Evolutionary conservation across 2,888 invertebrate genomes (phyloP).

Genomic region (Limnephilus lunatus): DNA sequence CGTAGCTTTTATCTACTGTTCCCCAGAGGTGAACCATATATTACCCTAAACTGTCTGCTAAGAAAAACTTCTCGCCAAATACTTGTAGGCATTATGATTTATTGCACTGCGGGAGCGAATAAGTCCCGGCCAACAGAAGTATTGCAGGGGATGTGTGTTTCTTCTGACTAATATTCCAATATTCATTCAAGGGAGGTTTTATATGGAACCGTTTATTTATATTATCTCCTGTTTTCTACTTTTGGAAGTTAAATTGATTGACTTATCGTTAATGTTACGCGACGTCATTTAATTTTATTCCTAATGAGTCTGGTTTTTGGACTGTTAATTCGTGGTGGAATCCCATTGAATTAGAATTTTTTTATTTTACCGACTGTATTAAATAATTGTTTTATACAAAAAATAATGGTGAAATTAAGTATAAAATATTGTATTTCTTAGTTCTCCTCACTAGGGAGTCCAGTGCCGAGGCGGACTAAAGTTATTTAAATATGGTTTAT

Average conservation of each 20-base stretch:
- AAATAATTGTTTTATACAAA: too few species aligned
- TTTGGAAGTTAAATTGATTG: neutral
- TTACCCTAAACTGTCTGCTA: slow-evolving; percentile 54
- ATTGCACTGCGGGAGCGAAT: slow-evolving; percentile 30
- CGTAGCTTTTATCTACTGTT: slow-evolving; percentile 60
- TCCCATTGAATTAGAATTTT: too few species aligned
- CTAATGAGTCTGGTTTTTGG: too few species aligned
- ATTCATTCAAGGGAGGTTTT: slow-evolving; percentile 21
- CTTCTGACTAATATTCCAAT: slow-evolving; percentile 53
- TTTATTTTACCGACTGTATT: too few species aligned
- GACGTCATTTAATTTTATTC: neutral
- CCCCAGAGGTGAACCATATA: slow-evolving; percentile 59
- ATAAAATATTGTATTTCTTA: too few species aligned
- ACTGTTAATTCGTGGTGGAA: too few species aligned
- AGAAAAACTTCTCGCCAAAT: slow-evolving; percentile 58
- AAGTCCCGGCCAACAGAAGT: neutral
- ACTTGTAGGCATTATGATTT: slow-evolving; percentile 47
- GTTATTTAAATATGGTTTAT: too few species aligned
- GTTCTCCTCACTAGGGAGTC: too few species aligned
- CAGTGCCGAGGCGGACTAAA: too few species aligned
- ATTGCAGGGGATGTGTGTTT: neutral
- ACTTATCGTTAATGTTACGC: neutral
- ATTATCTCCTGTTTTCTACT: neutral
- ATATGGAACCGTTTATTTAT: neutral
- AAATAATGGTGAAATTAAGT: too few species aligned